A percentile compares a stretch with the other conserved stretches of the same genome.
Evolutionary conservation across 2,113 vertebrate genomes (phyloP).

Genomic region (Falcunculus frontatus): DNA sequence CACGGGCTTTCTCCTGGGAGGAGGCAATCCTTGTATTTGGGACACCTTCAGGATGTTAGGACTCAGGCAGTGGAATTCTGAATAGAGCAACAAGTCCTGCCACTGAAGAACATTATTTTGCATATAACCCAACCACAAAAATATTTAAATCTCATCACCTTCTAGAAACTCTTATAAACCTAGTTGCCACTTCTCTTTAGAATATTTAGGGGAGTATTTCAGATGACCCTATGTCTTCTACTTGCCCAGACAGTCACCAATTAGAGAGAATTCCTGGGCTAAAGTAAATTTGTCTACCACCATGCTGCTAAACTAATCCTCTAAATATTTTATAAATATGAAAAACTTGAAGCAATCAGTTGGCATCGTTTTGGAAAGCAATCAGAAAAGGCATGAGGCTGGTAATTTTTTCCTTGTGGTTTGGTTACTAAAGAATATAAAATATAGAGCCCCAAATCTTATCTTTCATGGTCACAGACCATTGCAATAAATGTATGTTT

Average conservation of each 20-base stretch:
- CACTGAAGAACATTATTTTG: not conserved
- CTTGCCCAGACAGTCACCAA: not conserved
- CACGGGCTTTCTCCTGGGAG: not conserved
- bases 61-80: not conserved
- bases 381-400: not conserved
- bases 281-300: not conserved
- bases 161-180: not conserved
- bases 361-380: not conserved
- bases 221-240: not conserved
- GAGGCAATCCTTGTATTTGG: fast-evolving
- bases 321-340: not conserved
- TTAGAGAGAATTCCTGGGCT: not conserved
- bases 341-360: not conserved
- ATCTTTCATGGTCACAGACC: not conserved
- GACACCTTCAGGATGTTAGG: not conserved
- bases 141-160: not conserved
- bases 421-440: not conserved
- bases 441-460: not conserved
- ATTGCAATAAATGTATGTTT: not conserved
- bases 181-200: not conserved
- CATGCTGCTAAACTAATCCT: not conserved
- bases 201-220: not conserved
- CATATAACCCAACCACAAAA: not conserved
- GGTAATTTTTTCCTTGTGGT: not conserved
- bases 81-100: not conserved